Conservation (phyloP, 2,888 invertebrate species). For the Augochlorella aurata region DNA sequence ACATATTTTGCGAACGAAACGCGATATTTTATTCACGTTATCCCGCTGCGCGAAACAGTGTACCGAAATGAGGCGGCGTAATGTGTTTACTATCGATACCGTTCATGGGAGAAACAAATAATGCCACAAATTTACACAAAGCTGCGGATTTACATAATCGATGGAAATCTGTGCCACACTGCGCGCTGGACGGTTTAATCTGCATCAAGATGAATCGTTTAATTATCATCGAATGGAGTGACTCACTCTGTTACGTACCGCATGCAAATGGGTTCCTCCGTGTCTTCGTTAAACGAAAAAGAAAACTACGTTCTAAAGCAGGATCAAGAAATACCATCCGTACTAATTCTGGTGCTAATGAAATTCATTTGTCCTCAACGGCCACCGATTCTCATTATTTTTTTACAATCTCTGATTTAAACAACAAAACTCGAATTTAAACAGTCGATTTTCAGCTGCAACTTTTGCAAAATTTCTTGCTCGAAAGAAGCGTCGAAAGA, state of each 20-base stretch:
- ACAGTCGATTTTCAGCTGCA: too few relatives aligned
- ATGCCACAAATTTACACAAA: constrained; percentile 23
- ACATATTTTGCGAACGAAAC: background rate
- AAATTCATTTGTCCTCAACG: too few relatives aligned
- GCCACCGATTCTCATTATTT: background rate
- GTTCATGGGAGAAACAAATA: constrained; percentile 16
- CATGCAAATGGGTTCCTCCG: constrained; percentile 9
- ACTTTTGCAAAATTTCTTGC: too few relatives aligned
- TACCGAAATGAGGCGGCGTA: background rate
- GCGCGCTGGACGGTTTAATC: constrained; percentile 30
- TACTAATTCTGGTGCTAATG: too few relatives aligned
- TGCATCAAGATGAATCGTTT: constrained; percentile 38
- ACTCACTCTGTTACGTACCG: constrained; percentile 8
- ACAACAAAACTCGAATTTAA: background rate
- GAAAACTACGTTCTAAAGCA: background rate
- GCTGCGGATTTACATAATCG: constrained; percentile 37
- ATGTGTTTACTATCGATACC: constrained; percentile 4
- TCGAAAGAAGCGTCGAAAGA: too few relatives aligned
- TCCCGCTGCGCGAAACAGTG: background rate
- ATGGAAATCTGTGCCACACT: constrained; percentile 12
- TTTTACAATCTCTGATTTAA: background rate
- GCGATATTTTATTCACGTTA: background rate
- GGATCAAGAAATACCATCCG: too few relatives aligned
- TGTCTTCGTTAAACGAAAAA: background rate
- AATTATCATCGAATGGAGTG: constrained; percentile 37